Conservation (phyloP, 2,113 vertebrate genomes). For the Eulemur macaco region DNA sequence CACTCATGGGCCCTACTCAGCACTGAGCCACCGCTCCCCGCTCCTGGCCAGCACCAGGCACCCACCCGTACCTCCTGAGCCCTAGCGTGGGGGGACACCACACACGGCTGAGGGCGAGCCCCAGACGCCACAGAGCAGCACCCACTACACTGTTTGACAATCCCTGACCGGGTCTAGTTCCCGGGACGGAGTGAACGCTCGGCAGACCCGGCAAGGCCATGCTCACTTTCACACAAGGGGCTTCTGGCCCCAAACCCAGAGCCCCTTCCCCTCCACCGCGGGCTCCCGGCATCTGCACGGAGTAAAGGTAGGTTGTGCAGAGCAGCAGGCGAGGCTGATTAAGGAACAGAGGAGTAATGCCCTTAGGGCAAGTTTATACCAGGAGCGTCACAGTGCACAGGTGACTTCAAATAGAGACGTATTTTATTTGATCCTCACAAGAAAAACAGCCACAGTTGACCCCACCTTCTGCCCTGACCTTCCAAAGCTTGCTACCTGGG, state of each 20-base stretch:
- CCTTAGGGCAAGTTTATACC: background rate
- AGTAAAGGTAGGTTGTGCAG: background rate
- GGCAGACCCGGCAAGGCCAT: background rate
- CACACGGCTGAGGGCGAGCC: background rate
- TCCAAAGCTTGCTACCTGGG: background rate
- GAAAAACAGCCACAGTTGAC: background rate
- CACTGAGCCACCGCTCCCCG: too few relatives aligned
- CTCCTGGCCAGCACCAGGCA: background rate
- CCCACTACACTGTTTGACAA: background rate
- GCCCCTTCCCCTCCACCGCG: too few relatives aligned
- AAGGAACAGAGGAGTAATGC: background rate
- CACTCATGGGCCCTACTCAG: too few relatives aligned
- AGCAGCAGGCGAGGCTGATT: background rate
- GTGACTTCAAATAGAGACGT: background rate
- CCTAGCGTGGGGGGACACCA: too few relatives aligned
- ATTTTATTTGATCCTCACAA: background rate
- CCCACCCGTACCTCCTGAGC: background rate
- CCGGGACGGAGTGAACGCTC: accelerated
- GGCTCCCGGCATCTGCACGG: accelerated
- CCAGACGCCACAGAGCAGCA: background rate
- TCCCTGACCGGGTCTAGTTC: background rate
- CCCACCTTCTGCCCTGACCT: background rate
- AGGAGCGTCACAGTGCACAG: background rate
- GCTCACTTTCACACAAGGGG: background rate
- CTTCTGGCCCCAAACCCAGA: background rate